Evolutionary conservation across 2,888 invertebrate species (phyloP).

Genomic region (Plemyria rubiginata): DNA sequence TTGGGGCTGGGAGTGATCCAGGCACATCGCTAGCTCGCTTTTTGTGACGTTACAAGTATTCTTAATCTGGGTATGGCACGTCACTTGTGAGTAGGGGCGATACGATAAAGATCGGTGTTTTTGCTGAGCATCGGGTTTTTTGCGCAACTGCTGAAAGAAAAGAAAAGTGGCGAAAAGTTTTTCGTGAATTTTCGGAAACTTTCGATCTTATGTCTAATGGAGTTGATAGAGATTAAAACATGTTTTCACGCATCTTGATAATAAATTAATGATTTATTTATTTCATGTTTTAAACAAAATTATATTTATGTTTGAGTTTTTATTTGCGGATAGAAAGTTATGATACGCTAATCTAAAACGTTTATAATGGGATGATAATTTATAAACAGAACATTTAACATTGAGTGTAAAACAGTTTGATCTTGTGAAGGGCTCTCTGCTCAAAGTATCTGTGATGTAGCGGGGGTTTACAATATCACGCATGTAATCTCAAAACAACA

Average conservation of each 20-base stretch:
- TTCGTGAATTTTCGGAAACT: conserved; percentile 1
- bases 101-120: conserved; percentile 24
- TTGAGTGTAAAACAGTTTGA: conserved; percentile 14
- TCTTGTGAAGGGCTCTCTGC: conserved; percentile 17
- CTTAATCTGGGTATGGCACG: conserved; percentile 58
- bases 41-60: conserved; percentile 66
- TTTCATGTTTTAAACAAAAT: too few species aligned
- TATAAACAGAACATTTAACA: neutral
- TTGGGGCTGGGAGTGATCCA: conserved; percentile 14
- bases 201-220: neutral
- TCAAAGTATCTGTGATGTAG: conserved; percentile 13
- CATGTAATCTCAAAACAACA: conserved; percentile 17
- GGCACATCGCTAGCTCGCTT: conserved; percentile 53
- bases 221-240: neutral
- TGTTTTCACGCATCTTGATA: neutral
- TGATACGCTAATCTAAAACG: too few species aligned
- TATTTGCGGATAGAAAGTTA: too few species aligned
- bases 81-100: conserved; percentile 24
- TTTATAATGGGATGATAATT: neutral
- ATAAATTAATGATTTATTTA: neutral
- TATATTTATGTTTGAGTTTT: too few species aligned
- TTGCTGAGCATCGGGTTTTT: conserved; percentile 14
- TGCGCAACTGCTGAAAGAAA: conserved; percentile 10
- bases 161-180: conserved; percentile 9
- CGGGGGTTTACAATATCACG: conserved; percentile 21